Evolutionary conservation across 1,140 invertebrate genomes (phyloP).

Genomic region (Belonocnema kinseyi): DNA sequence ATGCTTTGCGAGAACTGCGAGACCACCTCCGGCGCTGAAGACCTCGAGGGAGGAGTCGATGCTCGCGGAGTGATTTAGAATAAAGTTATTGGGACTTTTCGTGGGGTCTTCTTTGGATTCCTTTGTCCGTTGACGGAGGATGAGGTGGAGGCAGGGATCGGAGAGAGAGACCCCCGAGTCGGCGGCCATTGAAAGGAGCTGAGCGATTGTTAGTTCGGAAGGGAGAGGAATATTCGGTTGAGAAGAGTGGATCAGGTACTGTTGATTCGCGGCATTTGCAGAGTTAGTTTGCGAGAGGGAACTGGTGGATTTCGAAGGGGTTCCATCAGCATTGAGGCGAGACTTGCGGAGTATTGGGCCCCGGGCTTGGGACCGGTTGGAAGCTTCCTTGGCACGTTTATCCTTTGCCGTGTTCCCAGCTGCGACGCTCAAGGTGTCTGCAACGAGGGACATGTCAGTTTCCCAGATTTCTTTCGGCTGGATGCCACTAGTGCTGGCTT

Average conservation of each 20-base stretch:
- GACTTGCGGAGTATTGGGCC: constrained; percentile 63
- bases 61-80: constrained; percentile 46
- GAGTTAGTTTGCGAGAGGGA: not conserved
- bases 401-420: constrained; percentile 89
- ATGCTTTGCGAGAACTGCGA: constrained; percentile 90
- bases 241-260: constrained; percentile 71
- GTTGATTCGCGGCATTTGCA: constrained; percentile 57
- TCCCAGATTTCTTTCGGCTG: constrained; percentile 72
- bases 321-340: constrained; percentile 48
- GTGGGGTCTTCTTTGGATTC: constrained; percentile 61
- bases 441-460: constrained; percentile 75
- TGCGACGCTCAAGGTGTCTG: constrained; percentile 83
- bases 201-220: constrained; percentile 78
- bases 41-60: constrained; percentile 85
- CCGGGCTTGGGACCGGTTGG: constrained; percentile 76
- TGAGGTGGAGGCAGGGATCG: constrained; percentile 76
- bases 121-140: constrained; percentile 66
- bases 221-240: constrained; percentile 75
- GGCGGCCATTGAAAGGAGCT: constrained; percentile 78
- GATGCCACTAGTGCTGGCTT: constrained; percentile 61
- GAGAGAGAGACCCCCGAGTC: constrained; percentile 77
- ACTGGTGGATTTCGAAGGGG: not conserved
- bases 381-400: constrained; percentile 87
- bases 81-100: not conserved
- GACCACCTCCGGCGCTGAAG: constrained; percentile 90